Evolutionary conservation across 2,113 vertebrate species (phyloP), one percentile per base, ranked within the genome.

Genomic region (Gambusia affinis): DNA sequence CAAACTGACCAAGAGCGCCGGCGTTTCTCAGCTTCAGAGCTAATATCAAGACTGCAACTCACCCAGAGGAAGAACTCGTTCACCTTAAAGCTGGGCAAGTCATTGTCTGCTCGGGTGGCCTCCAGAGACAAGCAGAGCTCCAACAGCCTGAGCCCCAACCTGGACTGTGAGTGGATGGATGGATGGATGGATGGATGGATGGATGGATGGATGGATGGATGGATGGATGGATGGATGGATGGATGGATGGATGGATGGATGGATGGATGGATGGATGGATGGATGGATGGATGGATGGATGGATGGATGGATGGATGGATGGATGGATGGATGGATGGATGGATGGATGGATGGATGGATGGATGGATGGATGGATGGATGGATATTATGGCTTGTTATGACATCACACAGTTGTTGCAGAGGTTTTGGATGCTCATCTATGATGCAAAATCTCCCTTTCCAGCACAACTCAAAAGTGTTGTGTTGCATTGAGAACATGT

Each of bases 11-110:
- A 95, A 0, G 96, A 97, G 80, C 93, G 95, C 12, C 89, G 96
- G 68, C 94, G 96, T n/a, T 97, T 97, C 94, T 97, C 96, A 0
- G 96, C 96, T 14, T 96, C 96, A 0, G 96, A 97, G 68, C 93
- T 97, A 29, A 96, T 97, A 86, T 96, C 94, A 4, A 93, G 96
- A 62, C 92, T 97, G n/a, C 96, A 97, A 87, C 94, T 96, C 24
- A 94, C 94, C 5, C 95, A 95, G 70, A 94, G 92, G 72, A 95
- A 94, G 82, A 95, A 87, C 87, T 95, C 95, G 31, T 95, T 96
- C 82, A 95, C 96, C 11, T 78, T 97, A 75, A 95, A 95, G 75
- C 88, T 97, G 72, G 95, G 95, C 31, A 95, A 97, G 74, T 96
- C 95, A 0, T 90, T 96, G 4, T 95, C 96, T 3, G 92, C 95